These are phyloP conservation scores for Cheilosia grossa DNA, from an alignment of 2,888 invertebrate genomes.

Conservation along the genomic window DNA sequence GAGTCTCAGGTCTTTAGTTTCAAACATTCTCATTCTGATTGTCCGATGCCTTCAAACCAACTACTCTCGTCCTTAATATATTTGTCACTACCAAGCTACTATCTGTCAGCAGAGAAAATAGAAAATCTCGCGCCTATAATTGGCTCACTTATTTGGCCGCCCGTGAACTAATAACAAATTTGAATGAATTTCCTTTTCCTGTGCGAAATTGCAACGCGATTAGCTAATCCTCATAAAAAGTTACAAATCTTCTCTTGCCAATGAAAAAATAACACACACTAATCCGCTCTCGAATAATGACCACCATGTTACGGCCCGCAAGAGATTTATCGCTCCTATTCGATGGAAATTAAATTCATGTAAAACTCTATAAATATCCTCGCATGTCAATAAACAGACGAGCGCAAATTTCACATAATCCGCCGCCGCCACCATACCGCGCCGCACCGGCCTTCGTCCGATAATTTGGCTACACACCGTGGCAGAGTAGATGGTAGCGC, in stretches of 20 bases:
- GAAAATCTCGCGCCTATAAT: constrained; percentile 34
- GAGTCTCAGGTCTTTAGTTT: no score
- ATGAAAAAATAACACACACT: constrained; percentile 3
- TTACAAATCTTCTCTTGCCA: constrained; percentile 28
- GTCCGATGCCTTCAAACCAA: not conserved
- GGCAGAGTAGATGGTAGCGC: not conserved
- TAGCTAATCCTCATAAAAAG: constrained; percentile 33
- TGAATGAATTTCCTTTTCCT: constrained; percentile 18
- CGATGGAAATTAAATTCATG: constrained; percentile 72
- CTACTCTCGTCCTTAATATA: constrained; percentile 18
- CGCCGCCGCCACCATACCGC: constrained; percentile 17
- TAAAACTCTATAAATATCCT: constrained; percentile 63
- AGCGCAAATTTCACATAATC: constrained; percentile 68
- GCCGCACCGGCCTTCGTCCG: constrained; percentile 2
- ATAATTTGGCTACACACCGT: constrained; percentile 45
- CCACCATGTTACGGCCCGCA: constrained; percentile 31
- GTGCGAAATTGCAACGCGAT: constrained; percentile 12
- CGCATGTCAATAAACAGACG: constrained; percentile 70
- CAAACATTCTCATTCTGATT: no score
- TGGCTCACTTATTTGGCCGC: constrained; percentile 16
- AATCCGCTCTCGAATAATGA: constrained; percentile 23
- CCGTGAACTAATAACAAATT: constrained; percentile 52
- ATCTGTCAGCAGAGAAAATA: not conserved
- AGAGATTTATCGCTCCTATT: constrained; percentile 68
- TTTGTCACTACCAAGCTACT: constrained; percentile 37